Evolutionary conservation across 1,140 invertebrate species (phyloP).

Genomic region (Drosophila pallidifrons): DNA sequence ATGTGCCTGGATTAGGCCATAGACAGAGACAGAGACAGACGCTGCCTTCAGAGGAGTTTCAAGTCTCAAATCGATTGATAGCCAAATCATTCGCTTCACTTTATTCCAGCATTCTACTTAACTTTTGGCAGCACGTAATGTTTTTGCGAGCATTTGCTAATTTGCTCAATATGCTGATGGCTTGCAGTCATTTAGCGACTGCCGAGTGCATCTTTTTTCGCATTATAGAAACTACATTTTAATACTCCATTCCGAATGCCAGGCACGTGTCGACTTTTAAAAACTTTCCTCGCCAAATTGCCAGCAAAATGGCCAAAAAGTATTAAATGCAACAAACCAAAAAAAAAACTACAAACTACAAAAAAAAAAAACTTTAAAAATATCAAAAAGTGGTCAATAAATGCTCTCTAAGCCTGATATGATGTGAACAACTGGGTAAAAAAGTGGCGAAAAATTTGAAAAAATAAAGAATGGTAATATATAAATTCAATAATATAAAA

Average conservation of each 20-base stretch:
- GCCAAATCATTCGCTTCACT: slow-evolving; percentile 19
- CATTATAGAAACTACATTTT: slow-evolving; percentile 44
- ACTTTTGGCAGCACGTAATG: slow-evolving; percentile 26
- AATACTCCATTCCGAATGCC: slow-evolving; percentile 37
- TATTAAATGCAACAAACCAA: background rate
- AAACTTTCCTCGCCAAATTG: slow-evolving; percentile 17
- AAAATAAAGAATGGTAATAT: no score
- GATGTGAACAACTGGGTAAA: background rate
- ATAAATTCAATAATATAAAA: no score
- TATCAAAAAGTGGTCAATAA: background rate
- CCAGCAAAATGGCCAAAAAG: slow-evolving; percentile 16
- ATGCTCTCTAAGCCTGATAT: slow-evolving; percentile 1
- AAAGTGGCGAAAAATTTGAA: background rate
- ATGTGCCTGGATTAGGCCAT: slow-evolving; percentile 54
- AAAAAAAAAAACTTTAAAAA: background rate
- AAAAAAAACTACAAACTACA: background rate
- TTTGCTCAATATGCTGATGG: slow-evolving; percentile 52
- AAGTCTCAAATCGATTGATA: slow-evolving; percentile 39
- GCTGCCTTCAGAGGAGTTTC: background rate
- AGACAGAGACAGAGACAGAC: background rate
- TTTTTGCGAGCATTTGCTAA: slow-evolving; percentile 40
- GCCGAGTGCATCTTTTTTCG: slow-evolving; percentile 34
- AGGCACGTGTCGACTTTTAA: slow-evolving; percentile 47
- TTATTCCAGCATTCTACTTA: background rate
- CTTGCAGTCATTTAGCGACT: slow-evolving; percentile 37